These are phyloP conservation scores for Syngnathus scovelli DNA, from an alignment of 2,113 vertebrate species.

Conservation along the genomic window DNA sequence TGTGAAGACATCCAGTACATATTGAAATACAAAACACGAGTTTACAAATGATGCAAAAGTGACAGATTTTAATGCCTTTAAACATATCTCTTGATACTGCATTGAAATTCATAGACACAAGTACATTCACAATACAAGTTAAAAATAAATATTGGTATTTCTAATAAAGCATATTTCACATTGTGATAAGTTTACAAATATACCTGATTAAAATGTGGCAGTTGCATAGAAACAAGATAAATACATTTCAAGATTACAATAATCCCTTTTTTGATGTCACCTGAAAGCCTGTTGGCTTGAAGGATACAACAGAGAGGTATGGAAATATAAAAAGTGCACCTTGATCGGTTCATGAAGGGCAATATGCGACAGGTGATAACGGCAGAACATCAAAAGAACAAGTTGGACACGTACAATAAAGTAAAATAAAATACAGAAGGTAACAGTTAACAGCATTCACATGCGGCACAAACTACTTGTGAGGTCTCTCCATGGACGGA, in stretches of 20 bases:
- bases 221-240: conserved; percentile 31
- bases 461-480: conserved; percentile 13
- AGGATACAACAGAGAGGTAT: conserved; percentile 12
- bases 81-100: conserved; percentile 33
- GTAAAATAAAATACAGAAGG: conserved; percentile 33
- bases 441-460: conserved; percentile 33
- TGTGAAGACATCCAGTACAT: conserved; percentile 22
- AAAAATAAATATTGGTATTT: conserved; percentile 52
- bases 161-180: conserved; percentile 38
- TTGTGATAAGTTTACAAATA: conserved; percentile 30
- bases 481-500: conserved; percentile 32
- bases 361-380: conserved; percentile 14
- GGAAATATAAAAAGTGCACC: conserved; percentile 40
- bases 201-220: conserved; percentile 31
- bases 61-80: conserved; percentile 6
- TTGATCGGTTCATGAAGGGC: conserved; percentile 45
- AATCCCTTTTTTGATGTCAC: conserved; percentile 61
- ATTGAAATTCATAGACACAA: conserved; percentile 23
- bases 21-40: conserved; percentile 11
- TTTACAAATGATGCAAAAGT: conserved; percentile 15
- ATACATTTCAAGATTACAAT: conserved; percentile 42
- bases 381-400: conserved; percentile 3
- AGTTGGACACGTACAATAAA: conserved; percentile 14
- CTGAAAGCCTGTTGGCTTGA: conserved; percentile 50
- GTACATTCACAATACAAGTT: conserved; percentile 44